Base-by-base conservation (phyloP, 2,888 invertebrate genomes). In the Maniola hyperantus region DNA sequence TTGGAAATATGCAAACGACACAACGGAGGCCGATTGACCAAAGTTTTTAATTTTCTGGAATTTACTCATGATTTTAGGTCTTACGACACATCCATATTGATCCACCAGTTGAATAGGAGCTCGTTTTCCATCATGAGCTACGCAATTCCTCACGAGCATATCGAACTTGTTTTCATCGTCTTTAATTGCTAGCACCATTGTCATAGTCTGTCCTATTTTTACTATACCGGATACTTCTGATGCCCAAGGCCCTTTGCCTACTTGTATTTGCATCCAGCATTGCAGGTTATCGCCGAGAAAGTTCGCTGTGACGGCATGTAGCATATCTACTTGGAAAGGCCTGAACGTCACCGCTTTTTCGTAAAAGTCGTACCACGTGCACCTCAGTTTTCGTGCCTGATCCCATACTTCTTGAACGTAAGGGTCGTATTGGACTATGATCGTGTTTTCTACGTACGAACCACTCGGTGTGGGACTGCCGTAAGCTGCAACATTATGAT, bases 211-310 rank as follows among this genome's bases (percentile, higher is more conserved):
- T 33, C 98, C 98, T 74, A 98, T 98, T 91, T 98, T 98, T 10
- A 98, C 98, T 79, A 98, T 97, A 64, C 98, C 98, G 0, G 97
- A 97, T 42, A 98, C 98, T 89, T 98, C 98, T 13, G 97, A 97
- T n/a, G 98, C 98, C 98, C 98, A 98, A 0, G 98, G 98, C 73
- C 98, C 98, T 84, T 98, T 98, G 65, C 98, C 98, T 55, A 98
- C 98, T 89, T 98, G 98, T 77, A 98, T 98, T 88, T 98, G 98
- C 98, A 98, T 98, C 98, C 98, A 98, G 89, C 98, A 98, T 84
- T 98, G 98, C 77, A 98, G 92, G 91, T 98, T 98, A 88, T 98
- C 98, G 36, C 98, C 98, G 77, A 98, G 94, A 94, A 98, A 98
- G 93, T 98, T 98, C 59, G 98, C 98, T 0, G 98, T 97, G 55